Conservation (phyloP, 2,888 invertebrate species). For the Fragum fragum region DNA sequence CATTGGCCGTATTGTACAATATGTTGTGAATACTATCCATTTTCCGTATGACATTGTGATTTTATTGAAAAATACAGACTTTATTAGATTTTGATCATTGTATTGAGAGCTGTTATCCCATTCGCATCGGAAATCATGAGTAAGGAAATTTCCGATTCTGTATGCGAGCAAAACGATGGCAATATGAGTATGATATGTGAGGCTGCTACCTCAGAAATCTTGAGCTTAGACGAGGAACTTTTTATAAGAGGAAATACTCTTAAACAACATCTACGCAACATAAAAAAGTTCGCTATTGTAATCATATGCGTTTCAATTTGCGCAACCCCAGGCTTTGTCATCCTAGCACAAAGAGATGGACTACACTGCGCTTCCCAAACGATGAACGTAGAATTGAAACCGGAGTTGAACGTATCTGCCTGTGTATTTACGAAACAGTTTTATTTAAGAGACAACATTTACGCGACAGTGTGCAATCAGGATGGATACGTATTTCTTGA, state of each 20-base stretch:
- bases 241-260: constrained; percentile 6
- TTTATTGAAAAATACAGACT: background rate
- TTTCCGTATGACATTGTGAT: background rate
- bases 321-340: constrained; percentile 3
- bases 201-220: background rate
- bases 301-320: background rate
- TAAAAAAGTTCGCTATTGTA: background rate
- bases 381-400: background rate
- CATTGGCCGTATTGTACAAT: too few relatives aligned
- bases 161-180: background rate
- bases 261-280: background rate
- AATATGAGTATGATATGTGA: constrained; percentile 7
- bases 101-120: background rate
- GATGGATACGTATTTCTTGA: constrained; percentile 34
- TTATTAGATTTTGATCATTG: background rate
- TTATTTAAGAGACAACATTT: constrained; percentile 16
- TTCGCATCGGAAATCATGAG: constrained; percentile 6
- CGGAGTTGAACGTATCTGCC: background rate
- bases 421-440: constrained; percentile 33
- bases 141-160: background rate
- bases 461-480: constrained; percentile 33
- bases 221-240: background rate
- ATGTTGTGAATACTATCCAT: background rate
- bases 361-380: background rate
- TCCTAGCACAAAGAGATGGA: background rate